A percentile compares a stretch with the other conserved stretches of the same genome.
These are phyloP conservation scores for Dermatemys mawii DNA, from an alignment of 2,113 vertebrate genomes.

Conservation along the genomic window DNA sequence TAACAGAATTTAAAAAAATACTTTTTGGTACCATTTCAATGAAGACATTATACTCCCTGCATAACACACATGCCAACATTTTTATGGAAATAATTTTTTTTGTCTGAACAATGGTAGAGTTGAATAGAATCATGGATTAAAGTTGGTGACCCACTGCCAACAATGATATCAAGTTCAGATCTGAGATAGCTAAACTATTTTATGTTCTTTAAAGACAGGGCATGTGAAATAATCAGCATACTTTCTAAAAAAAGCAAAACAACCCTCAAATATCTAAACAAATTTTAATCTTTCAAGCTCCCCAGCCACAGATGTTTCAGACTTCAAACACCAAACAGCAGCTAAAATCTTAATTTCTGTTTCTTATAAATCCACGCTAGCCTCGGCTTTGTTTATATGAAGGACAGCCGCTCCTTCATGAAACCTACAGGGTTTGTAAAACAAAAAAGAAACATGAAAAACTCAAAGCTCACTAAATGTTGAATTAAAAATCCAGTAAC, in stretches of 20 bases:
- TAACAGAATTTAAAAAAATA: slow-evolving; percentile 59
- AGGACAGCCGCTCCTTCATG: slow-evolving; percentile 43
- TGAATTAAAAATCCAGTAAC: slow-evolving; percentile 16
- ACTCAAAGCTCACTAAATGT: neutral
- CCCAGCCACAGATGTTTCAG: slow-evolving; percentile 63
- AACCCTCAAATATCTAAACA: slow-evolving; percentile 50
- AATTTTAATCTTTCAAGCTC: slow-evolving; percentile 51
- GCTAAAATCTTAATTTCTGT: slow-evolving; percentile 44
- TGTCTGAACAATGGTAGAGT: slow-evolving; percentile 50
- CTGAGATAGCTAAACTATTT: slow-evolving; percentile 61
- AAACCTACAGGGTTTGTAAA: slow-evolving; percentile 35
- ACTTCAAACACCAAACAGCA: slow-evolving; percentile 50
- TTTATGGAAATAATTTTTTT: slow-evolving; percentile 62
- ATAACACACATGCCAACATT: slow-evolving; percentile 61
- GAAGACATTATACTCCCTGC: slow-evolving; percentile 54
- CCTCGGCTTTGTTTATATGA: slow-evolving; percentile 14
- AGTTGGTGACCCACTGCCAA: slow-evolving; percentile 39
- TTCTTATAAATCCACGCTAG: slow-evolving; percentile 7
- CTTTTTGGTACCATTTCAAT: slow-evolving; percentile 63
- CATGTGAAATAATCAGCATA: slow-evolving; percentile 68
- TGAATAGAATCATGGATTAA: slow-evolving; percentile 45
- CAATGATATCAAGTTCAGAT: slow-evolving; percentile 41
- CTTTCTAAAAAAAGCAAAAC: slow-evolving; percentile 53
- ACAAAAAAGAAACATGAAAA: neutral
- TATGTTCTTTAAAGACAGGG: slow-evolving; percentile 56